Conservation (phyloP, 2,113 vertebrate genomes). For the Rutilus rutilus region DNA sequence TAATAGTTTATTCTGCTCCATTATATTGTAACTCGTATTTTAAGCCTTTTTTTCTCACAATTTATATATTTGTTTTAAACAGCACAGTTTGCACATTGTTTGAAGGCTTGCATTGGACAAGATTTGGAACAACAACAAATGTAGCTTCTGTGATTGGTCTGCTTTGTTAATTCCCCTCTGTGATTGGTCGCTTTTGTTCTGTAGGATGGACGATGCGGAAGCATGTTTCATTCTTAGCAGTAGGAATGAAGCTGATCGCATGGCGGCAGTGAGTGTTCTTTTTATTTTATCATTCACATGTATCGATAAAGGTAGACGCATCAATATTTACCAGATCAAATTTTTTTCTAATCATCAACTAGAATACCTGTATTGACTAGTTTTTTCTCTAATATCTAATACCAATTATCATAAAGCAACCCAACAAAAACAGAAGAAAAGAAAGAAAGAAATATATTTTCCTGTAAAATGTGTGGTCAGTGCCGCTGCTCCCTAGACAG, state of each 20-base stretch:
- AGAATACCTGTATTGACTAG: not conserved
- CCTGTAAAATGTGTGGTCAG: too few species aligned
- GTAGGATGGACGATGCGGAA: constrained; percentile 95
- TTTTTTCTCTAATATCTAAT: not conserved
- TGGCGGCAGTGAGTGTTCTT: constrained; percentile 88
- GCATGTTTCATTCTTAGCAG: constrained; percentile 97
- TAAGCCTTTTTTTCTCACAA: not conserved
- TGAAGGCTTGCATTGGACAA: not conserved
- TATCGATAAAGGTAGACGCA: not conserved
- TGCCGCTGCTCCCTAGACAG: too few species aligned
- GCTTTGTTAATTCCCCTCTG: not conserved
- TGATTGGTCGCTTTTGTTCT: constrained; percentile 46
- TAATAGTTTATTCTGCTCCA: not conserved
- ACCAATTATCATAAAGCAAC: not conserved
- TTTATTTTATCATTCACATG: not conserved
- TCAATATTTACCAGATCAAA: not conserved
- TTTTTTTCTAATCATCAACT: too few species aligned
- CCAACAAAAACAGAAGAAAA: not conserved
- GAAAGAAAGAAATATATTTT: not conserved
- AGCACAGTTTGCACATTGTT: not conserved
- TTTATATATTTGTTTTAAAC: not conserved
- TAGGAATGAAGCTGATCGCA: constrained; percentile 93
- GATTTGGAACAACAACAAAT: not conserved
- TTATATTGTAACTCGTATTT: not conserved
- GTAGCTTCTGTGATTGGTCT: not conserved